Evolutionary conservation across 2,113 vertebrate species (phyloP), one percentile per base, ranked within the genome.

Genomic region (Gopherus evgoodei): DNA sequence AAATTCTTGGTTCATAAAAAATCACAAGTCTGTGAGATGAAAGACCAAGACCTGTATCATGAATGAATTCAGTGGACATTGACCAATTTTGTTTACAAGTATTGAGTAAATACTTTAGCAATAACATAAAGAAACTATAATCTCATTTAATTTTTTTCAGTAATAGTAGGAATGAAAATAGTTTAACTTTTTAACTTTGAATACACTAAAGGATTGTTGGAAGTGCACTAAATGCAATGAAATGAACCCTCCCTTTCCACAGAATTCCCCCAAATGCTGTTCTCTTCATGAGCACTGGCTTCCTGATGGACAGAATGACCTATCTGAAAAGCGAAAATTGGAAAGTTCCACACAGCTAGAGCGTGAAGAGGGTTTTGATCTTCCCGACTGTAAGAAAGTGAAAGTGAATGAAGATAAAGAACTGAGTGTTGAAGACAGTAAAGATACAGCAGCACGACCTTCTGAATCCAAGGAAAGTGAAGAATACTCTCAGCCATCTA

Each of bases 181-280:
- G 80, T 59, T 90, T 89, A 97, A 94, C 65, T 84, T 90, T 76
- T 87, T 95, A 85, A 81, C 52, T 86, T 92, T 93, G 98, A n/a
- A 96, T 97, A 98, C 76, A 82, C 95, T 97, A 81, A 98, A 99
- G 99, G 99, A 99, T 95, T 99, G 99, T 93, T 99, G 99, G 99
- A 99, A 99, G 72, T 99, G 99, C 93, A 94, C 96, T 0, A 97
- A 99, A 49, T 99, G 99, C 79, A 97, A 97, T 0, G 98, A 99
- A 96, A 96, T 99, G 97, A 99, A 99, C 95, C 99, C 99, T 44
- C 99, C 99, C 0, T 98, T 99, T 3, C 99, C 99, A 35, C 98
- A 99, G 11, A 98, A 99, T 95, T 99, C 99, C 95, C 98, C 98
- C 80, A 98, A 99, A 97, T 99, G 99, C 94, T 99, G 99, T 99